Conservation (phyloP, 1,140 invertebrate species). For the Papilio machaon region DNA sequence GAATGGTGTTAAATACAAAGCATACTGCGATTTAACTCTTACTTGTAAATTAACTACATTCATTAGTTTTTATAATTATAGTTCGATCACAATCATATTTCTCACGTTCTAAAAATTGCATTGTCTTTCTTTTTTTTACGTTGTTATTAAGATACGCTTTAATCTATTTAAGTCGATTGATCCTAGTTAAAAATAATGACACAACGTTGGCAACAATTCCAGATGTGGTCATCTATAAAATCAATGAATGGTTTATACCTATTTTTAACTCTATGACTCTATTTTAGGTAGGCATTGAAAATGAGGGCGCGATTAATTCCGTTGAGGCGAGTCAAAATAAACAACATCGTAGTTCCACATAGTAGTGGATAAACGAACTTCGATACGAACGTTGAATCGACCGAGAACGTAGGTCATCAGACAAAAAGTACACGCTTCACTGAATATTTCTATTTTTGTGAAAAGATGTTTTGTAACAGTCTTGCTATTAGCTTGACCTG, state of each 20-base stretch:
- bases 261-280: constrained; percentile 1
- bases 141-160: too few relatives aligned
- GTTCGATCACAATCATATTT: too few relatives aligned
- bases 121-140: too few relatives aligned
- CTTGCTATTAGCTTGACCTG: neutral
- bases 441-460: neutral
- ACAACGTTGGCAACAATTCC: neutral
- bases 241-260: neutral
- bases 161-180: constrained; percentile 1
- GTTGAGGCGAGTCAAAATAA: neutral
- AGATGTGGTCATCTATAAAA: neutral
- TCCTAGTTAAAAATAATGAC: neutral
- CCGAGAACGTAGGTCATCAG: neutral
- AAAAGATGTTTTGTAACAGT: neutral
- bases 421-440: neutral
- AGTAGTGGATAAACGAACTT: neutral
- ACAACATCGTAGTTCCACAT: neutral
- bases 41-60: too few relatives aligned
- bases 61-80: too few relatives aligned
- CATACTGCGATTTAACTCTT: too few relatives aligned
- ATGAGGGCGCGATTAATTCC: neutral
- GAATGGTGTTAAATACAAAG: too few relatives aligned
- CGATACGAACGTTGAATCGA: neutral
- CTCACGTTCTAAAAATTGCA: too few relatives aligned
- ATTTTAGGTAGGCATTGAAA: neutral